Evolutionary conservation across 2,797 vertebrate genomes (phyloP), one percentile per base, ranked within the genome.

Genomic region (Coregonus sp.): DNA sequence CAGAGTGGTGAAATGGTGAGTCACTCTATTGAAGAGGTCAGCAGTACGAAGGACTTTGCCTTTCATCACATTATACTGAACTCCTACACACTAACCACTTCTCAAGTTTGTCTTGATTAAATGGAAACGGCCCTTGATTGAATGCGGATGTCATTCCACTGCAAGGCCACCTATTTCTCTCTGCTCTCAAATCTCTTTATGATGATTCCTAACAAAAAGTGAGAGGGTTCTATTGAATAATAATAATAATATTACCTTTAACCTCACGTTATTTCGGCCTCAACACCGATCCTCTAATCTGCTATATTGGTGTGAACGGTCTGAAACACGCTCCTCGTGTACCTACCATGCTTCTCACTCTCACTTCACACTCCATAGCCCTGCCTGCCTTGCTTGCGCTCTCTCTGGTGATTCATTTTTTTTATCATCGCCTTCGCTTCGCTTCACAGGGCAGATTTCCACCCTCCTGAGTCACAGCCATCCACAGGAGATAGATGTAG

Each of bases 331-430:
- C 54, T 56, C 56, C 20, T 59, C 18, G 2, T 51, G 16, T 14
- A 35, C 59, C 71, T 54, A 29, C 18, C 71, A 54, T 59, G 37
- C 5, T 31, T 50, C 56, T 63, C 59, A 18, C 54, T 56, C 29
- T 61, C 31, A 12, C 33, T 9, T 50, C 70, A 54, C 71, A 29
- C 71, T 73, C 50, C 29, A 5, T 56, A 7, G 31, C 4, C 6
- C 33, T 14, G 2, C 37, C 9, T 35, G 18, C 25, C 47, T 9
- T 67, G 63, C 73, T 0, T 47, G 40, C 20, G 20, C 59, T 63
- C 59, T 70, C 25, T 16, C 35, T 14, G 35, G 50, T 76, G 75
- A 70, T 37, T 76, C 52, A 20, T 31, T n/a, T 68, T 37, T 35
- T 35, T 54, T 6, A 75, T 70, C 65, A 56, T 9, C 11, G 29